Evolutionary conservation across 2,797 vertebrate genomes (phyloP).

Genomic region (Agapornis canus): DNA sequence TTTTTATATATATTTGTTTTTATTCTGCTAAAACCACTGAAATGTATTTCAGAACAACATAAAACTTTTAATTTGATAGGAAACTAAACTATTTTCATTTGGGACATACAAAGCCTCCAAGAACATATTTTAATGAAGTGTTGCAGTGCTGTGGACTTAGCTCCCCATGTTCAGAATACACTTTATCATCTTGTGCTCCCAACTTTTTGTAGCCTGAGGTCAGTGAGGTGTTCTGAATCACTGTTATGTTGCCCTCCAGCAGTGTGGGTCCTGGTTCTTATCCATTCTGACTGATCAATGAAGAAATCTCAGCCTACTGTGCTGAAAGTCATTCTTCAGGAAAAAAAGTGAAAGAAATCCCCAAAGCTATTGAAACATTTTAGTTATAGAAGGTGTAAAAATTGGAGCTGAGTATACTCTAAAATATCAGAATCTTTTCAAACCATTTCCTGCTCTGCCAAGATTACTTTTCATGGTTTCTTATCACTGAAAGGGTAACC

Average conservation of each 20-base stretch:
- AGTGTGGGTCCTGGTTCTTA: neutral
- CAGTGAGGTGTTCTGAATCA: neutral
- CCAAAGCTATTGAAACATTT: neutral
- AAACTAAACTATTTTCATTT: neutral
- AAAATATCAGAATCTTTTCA: neutral
- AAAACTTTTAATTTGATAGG: neutral
- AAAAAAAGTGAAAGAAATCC: neutral
- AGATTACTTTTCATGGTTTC: neutral
- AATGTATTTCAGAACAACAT: neutral
- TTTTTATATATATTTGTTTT: neutral
- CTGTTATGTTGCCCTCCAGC: neutral
- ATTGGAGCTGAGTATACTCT: neutral
- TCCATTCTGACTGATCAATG: neutral
- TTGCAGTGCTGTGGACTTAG: neutral
- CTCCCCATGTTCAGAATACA: neutral
- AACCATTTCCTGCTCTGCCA: neutral
- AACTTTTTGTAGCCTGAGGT: neutral
- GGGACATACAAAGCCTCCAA: neutral
- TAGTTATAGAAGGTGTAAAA: neutral
- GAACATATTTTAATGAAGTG: neutral
- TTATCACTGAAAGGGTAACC: neutral
- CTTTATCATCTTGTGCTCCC: neutral
- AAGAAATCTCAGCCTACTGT: neutral
- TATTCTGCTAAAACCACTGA: neutral
- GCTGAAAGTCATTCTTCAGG: neutral